A percentile compares a stretch with the other conserved stretches of the same genome.
phyloP scores from a whole-genome alignment of 2,888 invertebrate genomes.

The Ectobius pallidus region DNA sequence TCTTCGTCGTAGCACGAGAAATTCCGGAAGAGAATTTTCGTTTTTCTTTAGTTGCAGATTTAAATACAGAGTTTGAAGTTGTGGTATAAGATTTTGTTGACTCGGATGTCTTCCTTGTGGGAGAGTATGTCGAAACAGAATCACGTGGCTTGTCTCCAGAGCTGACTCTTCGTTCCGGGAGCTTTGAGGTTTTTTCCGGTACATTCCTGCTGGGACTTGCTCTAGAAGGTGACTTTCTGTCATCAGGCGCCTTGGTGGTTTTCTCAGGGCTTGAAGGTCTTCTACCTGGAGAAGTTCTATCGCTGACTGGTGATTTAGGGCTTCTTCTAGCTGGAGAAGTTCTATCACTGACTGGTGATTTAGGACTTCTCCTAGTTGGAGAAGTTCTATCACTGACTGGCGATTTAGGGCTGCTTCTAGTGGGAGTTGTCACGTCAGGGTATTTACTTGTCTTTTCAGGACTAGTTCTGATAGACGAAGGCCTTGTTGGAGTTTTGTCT shows the following conservation, averaged over 20 bases:
- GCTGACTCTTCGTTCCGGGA: slow-evolving; percentile 35
- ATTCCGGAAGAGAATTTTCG: slow-evolving; percentile 43
- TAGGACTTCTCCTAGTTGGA: slow-evolving; percentile 7
- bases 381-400: not conserved
- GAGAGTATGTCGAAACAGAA: slow-evolving; percentile 4
- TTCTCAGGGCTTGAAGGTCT: slow-evolving; percentile 42
- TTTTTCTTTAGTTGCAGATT: slow-evolving; percentile 40
- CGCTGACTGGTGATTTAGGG: slow-evolving; percentile 33
- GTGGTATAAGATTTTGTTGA: slow-evolving; percentile 10
- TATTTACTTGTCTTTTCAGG: slow-evolving; percentile 18
- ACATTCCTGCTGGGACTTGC: slow-evolving; percentile 6
- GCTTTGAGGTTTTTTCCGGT: not conserved
- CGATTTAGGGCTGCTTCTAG: slow-evolving; percentile 40
- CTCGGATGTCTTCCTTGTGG: slow-evolving; percentile 37
- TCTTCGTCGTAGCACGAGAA: slow-evolving; percentile 45
- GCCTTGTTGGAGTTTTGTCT: slow-evolving; percentile 27
- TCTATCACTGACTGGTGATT: slow-evolving; percentile 12
- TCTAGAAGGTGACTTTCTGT: not conserved
- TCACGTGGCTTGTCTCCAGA: slow-evolving; percentile 38
- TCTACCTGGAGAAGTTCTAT: slow-evolving; percentile 11
- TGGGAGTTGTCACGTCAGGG: slow-evolving; percentile 12
- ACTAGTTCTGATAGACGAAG: slow-evolving; percentile 19
- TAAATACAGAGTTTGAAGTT: slow-evolving; percentile 23
- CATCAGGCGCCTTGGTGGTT: not conserved
- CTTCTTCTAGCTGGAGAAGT: slow-evolving; percentile 36